Evolutionary conservation across 2,888 invertebrate genomes (phyloP), one percentile per base, ranked within the genome.

Genomic region (Germaria angustata): DNA sequence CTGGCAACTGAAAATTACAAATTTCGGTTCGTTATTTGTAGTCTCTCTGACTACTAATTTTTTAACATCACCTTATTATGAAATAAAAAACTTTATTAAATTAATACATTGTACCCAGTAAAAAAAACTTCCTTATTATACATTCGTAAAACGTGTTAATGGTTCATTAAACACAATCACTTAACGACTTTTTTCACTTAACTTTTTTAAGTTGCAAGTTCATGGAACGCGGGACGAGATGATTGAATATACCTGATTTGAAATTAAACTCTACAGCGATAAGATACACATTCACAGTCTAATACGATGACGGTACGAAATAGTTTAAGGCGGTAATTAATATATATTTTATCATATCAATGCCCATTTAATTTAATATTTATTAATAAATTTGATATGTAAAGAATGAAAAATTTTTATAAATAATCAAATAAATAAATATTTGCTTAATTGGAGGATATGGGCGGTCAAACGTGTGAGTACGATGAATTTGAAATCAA

Each of bases 121-220:
- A 59, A 28, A 39, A 28, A n/a, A n/a, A n/a, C 61, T 72, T 51
- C 55, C 53, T 55, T 36, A 65, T 46, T 34, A 22, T 7, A 20
- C 5, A 15, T 24, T n/a, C n/a, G n/a, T n/a, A 28, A 13, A 44
- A 49, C 13, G 46, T 28, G 0, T 39, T 46, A 34, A 46, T 9
- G 36, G n/a, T 46, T 22, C 36, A 66, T 41, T 36, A 66, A 66
- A 20, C 1, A 20, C 34, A 55, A 55, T 46, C 46, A 75, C 34
- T 71, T 4, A 59, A 57, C 15, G 44, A 3, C n/a, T 39, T 22
- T n/a, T 32, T 20, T 22, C 13, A 36, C 17, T 72, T 9, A 57
- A 44, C 8, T 55, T 46, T 39, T n/a, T 28, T n/a, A 24, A 63
- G 77, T 81, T 85, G 78, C 88, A 89, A 87, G 89, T 88, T 88